Evolutionary conservation across 2,888 invertebrate genomes (phyloP).

Genomic region (Synergus itoensis): DNA sequence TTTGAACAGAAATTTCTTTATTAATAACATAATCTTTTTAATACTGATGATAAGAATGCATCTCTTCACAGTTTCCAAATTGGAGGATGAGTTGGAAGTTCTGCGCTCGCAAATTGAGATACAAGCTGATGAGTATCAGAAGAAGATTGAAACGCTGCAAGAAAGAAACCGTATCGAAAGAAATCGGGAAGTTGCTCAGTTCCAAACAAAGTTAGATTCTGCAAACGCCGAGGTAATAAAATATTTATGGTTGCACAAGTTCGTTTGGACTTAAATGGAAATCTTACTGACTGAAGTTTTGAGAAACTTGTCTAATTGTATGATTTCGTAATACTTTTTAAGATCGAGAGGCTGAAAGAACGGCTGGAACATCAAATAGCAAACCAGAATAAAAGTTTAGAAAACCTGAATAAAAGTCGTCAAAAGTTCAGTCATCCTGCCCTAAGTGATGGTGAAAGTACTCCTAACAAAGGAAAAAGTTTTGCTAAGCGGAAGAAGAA

Average conservation of each 20-base stretch:
- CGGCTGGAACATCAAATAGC: not conserved
- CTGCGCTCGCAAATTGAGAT: slow-evolving; percentile 25
- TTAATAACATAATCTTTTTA: not conserved
- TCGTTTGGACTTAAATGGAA: not conserved
- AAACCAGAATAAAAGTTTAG: not conserved
- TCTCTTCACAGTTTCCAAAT: slow-evolving; percentile 24
- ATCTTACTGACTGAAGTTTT: not conserved
- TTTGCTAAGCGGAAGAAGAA: slow-evolving; percentile 5
- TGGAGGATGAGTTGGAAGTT: slow-evolving; percentile 39
- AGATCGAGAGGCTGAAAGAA: slow-evolving; percentile 24
- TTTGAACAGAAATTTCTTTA: not conserved
- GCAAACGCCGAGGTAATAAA: slow-evolving; percentile 23
- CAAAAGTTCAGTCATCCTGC: slow-evolving; percentile 24
- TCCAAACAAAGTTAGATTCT: slow-evolving; percentile 7
- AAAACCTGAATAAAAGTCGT: not conserved
- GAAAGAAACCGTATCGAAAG: slow-evolving; percentile 29
- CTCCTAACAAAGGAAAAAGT: not conserved
- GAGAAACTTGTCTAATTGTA: not conserved
- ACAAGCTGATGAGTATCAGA: slow-evolving; percentile 11
- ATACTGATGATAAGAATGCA: not conserved
- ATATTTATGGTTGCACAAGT: not conserved
- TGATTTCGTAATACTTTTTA: not conserved
- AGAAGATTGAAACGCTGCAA: not conserved
- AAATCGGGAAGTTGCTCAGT: slow-evolving; percentile 16
- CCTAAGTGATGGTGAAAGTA: slow-evolving; percentile 15